Evolutionary conservation across 2,888 invertebrate genomes (phyloP).

Genomic region (Volucella inanis): DNA sequence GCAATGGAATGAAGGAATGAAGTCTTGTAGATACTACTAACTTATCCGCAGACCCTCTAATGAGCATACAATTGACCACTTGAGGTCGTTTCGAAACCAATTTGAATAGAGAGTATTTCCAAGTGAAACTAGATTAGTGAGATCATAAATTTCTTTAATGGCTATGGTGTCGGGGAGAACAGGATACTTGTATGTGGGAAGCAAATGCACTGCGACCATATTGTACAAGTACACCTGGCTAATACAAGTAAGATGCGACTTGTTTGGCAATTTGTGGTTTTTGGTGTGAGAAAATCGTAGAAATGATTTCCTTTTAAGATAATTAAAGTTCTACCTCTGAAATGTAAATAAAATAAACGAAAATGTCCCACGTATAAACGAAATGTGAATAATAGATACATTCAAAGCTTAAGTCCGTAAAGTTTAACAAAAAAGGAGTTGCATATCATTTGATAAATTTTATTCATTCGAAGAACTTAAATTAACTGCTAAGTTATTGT

Average conservation of each 20-base stretch:
- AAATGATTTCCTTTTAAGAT: background rate
- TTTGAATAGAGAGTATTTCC: slow-evolving; percentile 61
- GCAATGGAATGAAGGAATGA: slow-evolving; percentile 35
- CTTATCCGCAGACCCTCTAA: slow-evolving; percentile 68
- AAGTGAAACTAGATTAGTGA: slow-evolving; percentile 68
- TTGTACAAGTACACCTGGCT: slow-evolving; percentile 41
- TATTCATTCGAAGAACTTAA: slow-evolving; percentile 23
- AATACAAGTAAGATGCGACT: slow-evolving; percentile 6
- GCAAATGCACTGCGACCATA: slow-evolving; percentile 3
- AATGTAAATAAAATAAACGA: too few species aligned
- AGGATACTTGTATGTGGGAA: slow-evolving; percentile 48
- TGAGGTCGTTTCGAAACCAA: slow-evolving; percentile 65
- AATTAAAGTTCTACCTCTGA: too few species aligned
- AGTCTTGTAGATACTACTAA: slow-evolving; percentile 1
- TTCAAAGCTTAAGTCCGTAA: too few species aligned
- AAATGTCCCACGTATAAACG: too few species aligned
- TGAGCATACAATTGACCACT: slow-evolving; percentile 74
- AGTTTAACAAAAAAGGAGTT: too few species aligned
- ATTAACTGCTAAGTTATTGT: slow-evolving; percentile 49
- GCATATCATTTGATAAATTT: too few species aligned
- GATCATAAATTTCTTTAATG: slow-evolving; percentile 71
- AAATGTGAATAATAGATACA: too few species aligned
- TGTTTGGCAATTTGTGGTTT: slow-evolving; percentile 1
- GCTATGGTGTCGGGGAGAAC: slow-evolving; percentile 7
- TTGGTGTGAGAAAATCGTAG: slow-evolving; percentile 20